These are phyloP conservation scores for Drosophila algonquin DNA, from an alignment of 2,888 invertebrate genomes.

Conservation along the genomic window DNA sequence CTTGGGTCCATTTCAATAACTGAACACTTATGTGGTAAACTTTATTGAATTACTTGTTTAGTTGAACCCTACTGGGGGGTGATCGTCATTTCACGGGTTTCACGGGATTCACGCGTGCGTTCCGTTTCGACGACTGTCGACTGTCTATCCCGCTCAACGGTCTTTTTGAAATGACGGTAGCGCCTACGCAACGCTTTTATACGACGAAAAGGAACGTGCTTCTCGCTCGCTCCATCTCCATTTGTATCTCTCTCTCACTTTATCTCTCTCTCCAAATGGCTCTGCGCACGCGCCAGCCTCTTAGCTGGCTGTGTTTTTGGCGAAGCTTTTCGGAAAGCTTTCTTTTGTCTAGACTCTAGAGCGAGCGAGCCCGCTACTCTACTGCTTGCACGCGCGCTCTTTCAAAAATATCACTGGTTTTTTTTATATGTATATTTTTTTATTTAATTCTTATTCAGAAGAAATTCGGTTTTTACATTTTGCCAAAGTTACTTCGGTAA, in stretches of 20 bases:
- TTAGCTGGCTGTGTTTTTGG: constrained; percentile 15
- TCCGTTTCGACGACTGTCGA: constrained; percentile 29
- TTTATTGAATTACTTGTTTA: background rate
- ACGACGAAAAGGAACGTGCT: constrained; percentile 26
- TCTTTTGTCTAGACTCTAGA: background rate
- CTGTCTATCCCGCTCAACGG: constrained; percentile 50
- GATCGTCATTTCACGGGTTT: constrained; percentile 51
- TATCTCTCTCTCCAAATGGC: constrained; percentile 2
- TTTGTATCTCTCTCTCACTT: background rate
- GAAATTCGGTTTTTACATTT: constrained; percentile 55
- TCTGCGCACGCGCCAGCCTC: constrained; percentile 44
- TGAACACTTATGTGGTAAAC: constrained; percentile 27
- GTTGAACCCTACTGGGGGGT: constrained; percentile 4
- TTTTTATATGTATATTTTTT: constrained; percentile 44
- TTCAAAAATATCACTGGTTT: background rate
- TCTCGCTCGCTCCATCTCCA: background rate
- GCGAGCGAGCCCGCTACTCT: background rate
- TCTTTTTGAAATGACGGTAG: constrained; percentile 59
- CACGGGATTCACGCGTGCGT: constrained; percentile 9
- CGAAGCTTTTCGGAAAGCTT: constrained; percentile 52
- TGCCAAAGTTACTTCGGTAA: constrained; percentile 48
- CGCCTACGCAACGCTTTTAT: constrained; percentile 60
- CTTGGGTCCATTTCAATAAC: constrained; percentile 51
- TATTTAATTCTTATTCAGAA: constrained; percentile 56
- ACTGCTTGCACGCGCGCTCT: background rate